Evolutionary conservation across 2,113 vertebrate genomes (phyloP), one percentile per base, ranked within the genome.

Genomic region (Burhinus bistriatus): DNA sequence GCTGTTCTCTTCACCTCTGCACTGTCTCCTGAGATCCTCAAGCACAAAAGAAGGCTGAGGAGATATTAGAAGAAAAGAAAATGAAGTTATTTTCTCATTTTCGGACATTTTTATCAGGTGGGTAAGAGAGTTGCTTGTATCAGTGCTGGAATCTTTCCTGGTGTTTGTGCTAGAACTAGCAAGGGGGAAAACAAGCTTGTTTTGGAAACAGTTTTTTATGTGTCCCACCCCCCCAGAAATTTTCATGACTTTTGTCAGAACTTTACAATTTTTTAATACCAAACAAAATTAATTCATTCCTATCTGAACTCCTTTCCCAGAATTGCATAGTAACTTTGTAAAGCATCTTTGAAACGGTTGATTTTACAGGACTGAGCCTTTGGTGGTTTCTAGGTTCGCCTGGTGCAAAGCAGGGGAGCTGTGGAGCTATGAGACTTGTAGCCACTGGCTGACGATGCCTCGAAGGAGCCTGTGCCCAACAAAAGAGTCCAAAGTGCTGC

Each of bases 391-490:
- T 79, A 23, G 5, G 47, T 64, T 83, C 36, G 75, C 36, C 73
- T 81, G 36, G 27, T 58, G 9, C 14, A 27, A 36, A 66, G 38
- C 18, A 69, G 11, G 12, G 40, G 17, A 82, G 25, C 21, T 0
- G 2, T 40, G 45, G 29, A 61, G 16, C 71, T 70, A 30, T 20
- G 47, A 47, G 66, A 20, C 5, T 3, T 36, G 36, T 59, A 65
- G 59, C 58, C 15, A 2, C 12, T 1, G 2, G 6, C 11, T 79
- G 51, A 18, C 5, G 2, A 9, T 21, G 32, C 29, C 42, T 55
- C 1, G 4, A 17, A 55, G 49, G 30, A 95, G 25, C 27, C 26
- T 5, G 8, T 62, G 34, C 20, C 64, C 30, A 70, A 15, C 16
- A 34, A n/a, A 62, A 54, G 30, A 84, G 16, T 4, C 34, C 54